Base-by-base conservation (phyloP, 2,113 vertebrate species). In the Echinops telfairi region DNA sequence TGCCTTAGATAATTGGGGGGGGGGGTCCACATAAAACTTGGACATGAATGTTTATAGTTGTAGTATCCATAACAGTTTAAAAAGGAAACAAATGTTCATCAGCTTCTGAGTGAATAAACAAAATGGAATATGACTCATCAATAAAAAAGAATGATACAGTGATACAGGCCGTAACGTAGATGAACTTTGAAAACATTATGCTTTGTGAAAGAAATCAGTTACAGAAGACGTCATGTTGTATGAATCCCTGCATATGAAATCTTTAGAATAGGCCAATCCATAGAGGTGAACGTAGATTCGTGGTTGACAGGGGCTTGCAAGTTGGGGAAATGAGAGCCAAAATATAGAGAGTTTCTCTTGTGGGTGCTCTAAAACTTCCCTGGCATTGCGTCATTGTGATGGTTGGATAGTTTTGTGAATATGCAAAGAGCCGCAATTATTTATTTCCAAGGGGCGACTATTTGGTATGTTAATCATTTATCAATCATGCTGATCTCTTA, bases 361-460 rank as follows among this genome's bases (percentile, higher is more conserved):
- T 22, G 19, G n/a, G 27, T 8, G 29, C 75, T 71, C 43, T 91
- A 23, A 86, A 86, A 86, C 68, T 86, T 12, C 92, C 92, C 2
- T 94, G 73, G 64, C 66, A 76, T 92, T 94, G 83, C 27, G 12
- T 27, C 53, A 40, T 85, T 27, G 38, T 89, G 66, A 62, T 84
- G 31, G 15, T 89, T 83, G 14, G 22, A 73, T 2, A 86, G 31
- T 22, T 70, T n/a, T 70, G 31, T 70, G 31, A 70, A 3, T 70
- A n/a, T 33, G 68, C 31, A n/a, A 70, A n/a, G n/a, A n/a, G n/a
- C 68, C 16, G 4, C 25, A 90, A 62, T 33, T 64, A 6, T 19
- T 66, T 0, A 78, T 11, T 88, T 85, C 60, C 25, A 84, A 70
- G 66, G 29, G 23, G 27, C 58, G n/a, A 38, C 33, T 79, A 85